Percentiles rank a stretch among this genome's conserved stretches.
These are phyloP conservation scores for Geophilus truncorum DNA, from an alignment of 2,888 invertebrate genomes.

Conservation along the genomic window DNA sequence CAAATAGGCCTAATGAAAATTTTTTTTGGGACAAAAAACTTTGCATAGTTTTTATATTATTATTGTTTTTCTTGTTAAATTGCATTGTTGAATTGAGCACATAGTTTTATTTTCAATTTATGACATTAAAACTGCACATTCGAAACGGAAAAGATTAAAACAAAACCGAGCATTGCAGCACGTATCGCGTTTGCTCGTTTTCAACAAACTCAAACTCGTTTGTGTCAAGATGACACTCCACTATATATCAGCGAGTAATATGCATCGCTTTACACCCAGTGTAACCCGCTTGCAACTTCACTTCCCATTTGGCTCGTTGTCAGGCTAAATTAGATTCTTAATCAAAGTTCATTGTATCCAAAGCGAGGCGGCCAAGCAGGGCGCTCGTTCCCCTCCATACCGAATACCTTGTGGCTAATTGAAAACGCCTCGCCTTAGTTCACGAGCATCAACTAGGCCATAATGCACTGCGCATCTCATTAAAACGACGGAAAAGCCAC, in stretches of 20 bases:
- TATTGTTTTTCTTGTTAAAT: too few relatives aligned
- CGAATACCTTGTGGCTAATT: slow-evolving; percentile 20
- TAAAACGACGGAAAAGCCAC: background rate
- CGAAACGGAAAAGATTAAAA: too few relatives aligned
- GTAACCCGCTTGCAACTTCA: background rate
- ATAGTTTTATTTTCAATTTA: too few relatives aligned
- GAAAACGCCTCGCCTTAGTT: slow-evolving; percentile 15
- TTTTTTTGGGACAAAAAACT: too few relatives aligned
- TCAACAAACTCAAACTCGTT: background rate
- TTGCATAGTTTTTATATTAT: too few relatives aligned
- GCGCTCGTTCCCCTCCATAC: slow-evolving; percentile 8
- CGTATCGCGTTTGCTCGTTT: background rate
- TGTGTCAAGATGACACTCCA: background rate
- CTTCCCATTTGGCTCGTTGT: slow-evolving; percentile 12
- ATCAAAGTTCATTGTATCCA: slow-evolving; percentile 21
- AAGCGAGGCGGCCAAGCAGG: slow-evolving; percentile 27
- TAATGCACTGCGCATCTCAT: slow-evolving; percentile 24
- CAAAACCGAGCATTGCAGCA: too few relatives aligned
- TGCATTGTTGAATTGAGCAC: too few relatives aligned
- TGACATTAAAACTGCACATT: too few relatives aligned
- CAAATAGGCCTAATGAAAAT: too few relatives aligned
- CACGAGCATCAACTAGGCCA: slow-evolving; percentile 13
- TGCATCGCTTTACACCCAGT: background rate
- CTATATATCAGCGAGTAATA: background rate
- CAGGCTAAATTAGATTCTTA: slow-evolving; percentile 27